Evolutionary conservation across 1,140 invertebrate genomes (phyloP).

Genomic region (Ditylenchus dipsaci): DNA sequence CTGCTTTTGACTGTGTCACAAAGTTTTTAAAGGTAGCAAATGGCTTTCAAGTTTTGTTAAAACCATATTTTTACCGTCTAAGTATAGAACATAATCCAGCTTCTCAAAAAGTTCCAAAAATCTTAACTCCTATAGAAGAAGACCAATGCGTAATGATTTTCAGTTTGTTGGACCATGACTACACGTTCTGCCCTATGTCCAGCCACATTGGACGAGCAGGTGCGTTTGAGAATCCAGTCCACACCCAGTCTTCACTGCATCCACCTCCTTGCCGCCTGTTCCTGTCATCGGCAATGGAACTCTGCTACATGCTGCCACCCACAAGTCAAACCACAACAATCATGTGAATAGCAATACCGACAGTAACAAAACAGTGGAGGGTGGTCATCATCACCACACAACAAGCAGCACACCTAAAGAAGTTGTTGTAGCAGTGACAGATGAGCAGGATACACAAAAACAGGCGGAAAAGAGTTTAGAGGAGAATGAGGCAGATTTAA

Average conservation of each 20-base stretch:
- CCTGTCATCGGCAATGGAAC: not conserved
- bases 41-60: no score
- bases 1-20: not conserved
- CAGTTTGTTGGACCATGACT: conserved; percentile 55
- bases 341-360: not conserved
- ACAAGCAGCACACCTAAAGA: not conserved
- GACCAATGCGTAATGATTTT: no score
- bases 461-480: not conserved
- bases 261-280: conserved; percentile 4
- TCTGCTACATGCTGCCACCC: no score
- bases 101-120: no score
- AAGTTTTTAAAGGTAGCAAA: no score
- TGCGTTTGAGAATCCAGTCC: conserved; percentile 25
- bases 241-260: conserved; percentile 2
- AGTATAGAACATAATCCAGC: no score
- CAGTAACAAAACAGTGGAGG: no score
- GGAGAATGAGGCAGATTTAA: not conserved
- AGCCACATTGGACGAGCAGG: conserved; percentile 45
- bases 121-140: no score
- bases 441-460: not conserved
- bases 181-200: conserved; percentile 49
- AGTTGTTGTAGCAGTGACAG: not conserved
- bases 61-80: not conserved
- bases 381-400: not conserved
- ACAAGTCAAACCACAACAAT: not conserved